Base-by-base conservation (phyloP, 2,113 vertebrate species). In the Crypturellus undulatus region DNA sequence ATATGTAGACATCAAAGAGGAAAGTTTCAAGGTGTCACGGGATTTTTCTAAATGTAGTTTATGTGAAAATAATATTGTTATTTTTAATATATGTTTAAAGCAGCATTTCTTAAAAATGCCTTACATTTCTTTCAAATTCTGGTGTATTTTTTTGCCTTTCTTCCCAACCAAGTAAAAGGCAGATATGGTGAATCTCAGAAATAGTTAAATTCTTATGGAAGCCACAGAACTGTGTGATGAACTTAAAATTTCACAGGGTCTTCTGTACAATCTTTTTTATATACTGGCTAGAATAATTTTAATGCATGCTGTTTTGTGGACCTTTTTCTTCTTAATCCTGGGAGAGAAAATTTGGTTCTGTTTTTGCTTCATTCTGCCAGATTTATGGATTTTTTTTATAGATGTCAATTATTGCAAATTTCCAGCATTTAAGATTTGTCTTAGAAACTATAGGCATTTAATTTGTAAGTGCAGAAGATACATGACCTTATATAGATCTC, bases 221-320 rank as follows among this genome's bases (percentile, higher is more conserved):
- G 40, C 32, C 16, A 32, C 62, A 54, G 36, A 89, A 13, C 47
- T 54, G 21, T 56, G 68, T 17, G 52, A 89, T 52, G 3, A 58
- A 70, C 6, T 70, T 70, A 34, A 72, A 79, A 73, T 86, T 93
- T 94, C 43, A 87, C 15, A 14, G 10, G 3, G 4, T 67, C 8
- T 78, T 75, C 51, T 78, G 3, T 58, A 17, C 12, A 52, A 6
- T 67, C 59, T 78, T 63, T 8, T 84, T 93, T 86, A 67, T 49
- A 45, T 52, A 82, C 24, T 51, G 26, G 8, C 6, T 63, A 22
- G 38, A 69, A 69, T 87, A 69, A 77, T 42, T 2, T 2, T 2
- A 77, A 28, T n/a, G 5, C 0, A 0, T 67, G 2, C 0, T 28
- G 14, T 49, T 24, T 47, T 20, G 32, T 63, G 60, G 34, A 36